Percentiles rank a stretch among this genome's conserved stretches.
These are phyloP conservation scores for Forficula auricularia DNA, from an alignment of 1,140 invertebrate species.

Conservation along the genomic window DNA sequence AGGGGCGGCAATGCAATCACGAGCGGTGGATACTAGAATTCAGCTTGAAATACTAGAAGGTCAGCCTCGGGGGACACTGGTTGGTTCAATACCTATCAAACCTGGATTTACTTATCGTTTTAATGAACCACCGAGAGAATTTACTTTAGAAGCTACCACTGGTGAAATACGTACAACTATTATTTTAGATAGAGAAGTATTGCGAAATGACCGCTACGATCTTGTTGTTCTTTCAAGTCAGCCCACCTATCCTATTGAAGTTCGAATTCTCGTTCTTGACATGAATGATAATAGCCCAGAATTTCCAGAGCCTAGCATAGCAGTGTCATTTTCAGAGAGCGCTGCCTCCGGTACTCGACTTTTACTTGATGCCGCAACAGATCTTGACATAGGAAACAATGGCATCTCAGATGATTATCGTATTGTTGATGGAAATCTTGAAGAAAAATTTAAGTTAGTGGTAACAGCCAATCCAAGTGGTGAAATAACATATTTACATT, in stretches of 20 bases:
- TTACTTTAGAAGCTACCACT: conserved; percentile 55
- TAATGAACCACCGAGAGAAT: conserved; percentile 73
- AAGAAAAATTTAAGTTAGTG: conserved; percentile 69
- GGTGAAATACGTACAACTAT: conserved; percentile 68
- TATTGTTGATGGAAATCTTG: conserved; percentile 72
- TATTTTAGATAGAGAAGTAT: conserved; percentile 61
- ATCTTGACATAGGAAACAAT: conserved; percentile 69
- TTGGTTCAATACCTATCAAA: conserved; percentile 70
- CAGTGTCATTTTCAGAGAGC: conserved; percentile 76
- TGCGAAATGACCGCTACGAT: conserved; percentile 63
- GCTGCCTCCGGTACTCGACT: conserved; percentile 69
- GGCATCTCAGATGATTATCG: conserved; percentile 71
- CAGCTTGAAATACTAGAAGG: conserved; percentile 71
- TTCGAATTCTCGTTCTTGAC: conserved; percentile 66
- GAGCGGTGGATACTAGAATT: conserved; percentile 67
- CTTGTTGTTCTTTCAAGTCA: conserved; percentile 78
- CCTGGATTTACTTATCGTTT: conserved; percentile 77
- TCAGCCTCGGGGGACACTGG: conserved; percentile 57
- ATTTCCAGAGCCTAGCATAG: conserved; percentile 74
- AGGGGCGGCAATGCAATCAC: conserved; percentile 58
- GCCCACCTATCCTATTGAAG: conserved; percentile 83
- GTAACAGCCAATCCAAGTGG: conserved; percentile 75
- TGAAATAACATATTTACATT: conserved; percentile 71
- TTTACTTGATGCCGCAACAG: conserved; percentile 70
- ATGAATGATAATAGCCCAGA: conserved; percentile 78